A percentile compares a stretch with the other conserved stretches of the same genome.
Conservation (phyloP, 2,888 invertebrate genomes). For the Scotopteryx bipunctaria region DNA sequence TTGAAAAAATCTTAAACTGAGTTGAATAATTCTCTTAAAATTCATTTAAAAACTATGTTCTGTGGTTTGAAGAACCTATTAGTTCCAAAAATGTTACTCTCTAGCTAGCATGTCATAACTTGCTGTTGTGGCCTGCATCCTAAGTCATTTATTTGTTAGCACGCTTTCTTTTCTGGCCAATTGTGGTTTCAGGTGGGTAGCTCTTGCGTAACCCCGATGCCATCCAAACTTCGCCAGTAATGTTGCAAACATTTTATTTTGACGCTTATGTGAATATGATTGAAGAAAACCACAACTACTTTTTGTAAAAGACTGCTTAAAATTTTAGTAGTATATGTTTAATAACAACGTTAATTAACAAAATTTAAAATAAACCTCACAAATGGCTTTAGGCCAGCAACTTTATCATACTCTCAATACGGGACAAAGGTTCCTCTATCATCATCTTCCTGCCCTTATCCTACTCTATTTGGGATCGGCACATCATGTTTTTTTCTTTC, state of each 20-base stretch:
- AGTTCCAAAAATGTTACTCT: not conserved
- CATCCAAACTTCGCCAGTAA: conserved; percentile 10
- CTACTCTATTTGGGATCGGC: too few species aligned
- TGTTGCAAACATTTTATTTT: not conserved
- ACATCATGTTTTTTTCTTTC: too few species aligned
- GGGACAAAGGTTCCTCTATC: conserved; percentile 23
- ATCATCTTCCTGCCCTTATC: too few species aligned
- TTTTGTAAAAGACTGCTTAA: too few species aligned
- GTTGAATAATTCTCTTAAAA: too few species aligned
- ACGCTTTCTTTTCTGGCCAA: conserved; percentile 48
- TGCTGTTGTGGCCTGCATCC: not conserved
- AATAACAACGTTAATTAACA: conserved; percentile 3
- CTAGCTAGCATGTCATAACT: not conserved
- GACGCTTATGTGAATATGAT: not conserved
- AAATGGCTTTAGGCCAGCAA: not conserved
- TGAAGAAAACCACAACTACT: too few species aligned
- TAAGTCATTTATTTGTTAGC: conserved; percentile 29
- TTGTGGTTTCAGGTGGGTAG: conserved; percentile 18
- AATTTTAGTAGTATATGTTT: too few species aligned
- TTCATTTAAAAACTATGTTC: too few species aligned
- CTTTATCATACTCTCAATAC: conserved; percentile 3
- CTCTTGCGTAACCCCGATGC: conserved; percentile 24
- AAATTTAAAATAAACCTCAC: not conserved
- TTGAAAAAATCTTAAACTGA: too few species aligned
- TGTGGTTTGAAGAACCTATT: too few species aligned